Evolutionary conservation across 2,888 invertebrate genomes (phyloP).

Genomic region (Eristalis intricaria): DNA sequence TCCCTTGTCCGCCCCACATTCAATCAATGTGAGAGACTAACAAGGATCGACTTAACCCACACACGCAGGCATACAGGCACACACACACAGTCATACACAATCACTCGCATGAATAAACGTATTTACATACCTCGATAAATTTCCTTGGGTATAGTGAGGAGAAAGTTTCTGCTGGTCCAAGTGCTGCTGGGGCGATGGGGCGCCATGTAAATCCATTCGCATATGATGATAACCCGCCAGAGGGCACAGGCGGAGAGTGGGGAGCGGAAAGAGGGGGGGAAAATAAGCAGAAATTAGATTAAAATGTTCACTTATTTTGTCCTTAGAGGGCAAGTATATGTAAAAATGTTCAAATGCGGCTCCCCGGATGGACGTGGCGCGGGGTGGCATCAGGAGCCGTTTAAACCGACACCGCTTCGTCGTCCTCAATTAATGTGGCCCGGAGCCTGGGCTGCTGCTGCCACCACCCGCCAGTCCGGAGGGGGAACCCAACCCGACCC

Average conservation of each 20-base stretch:
- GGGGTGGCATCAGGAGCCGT: constrained; percentile 47
- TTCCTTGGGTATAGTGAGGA: constrained; percentile 86
- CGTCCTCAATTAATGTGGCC: too few relatives aligned
- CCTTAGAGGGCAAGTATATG: constrained; percentile 63
- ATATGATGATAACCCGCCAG: not conserved
- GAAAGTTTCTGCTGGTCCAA: constrained; percentile 88
- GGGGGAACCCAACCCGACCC: not conserved
- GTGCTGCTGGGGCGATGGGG: constrained; percentile 82
- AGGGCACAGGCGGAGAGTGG: not conserved
- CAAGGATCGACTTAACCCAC: constrained; percentile 48
- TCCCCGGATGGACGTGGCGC: constrained; percentile 52
- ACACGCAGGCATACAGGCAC: too few relatives aligned
- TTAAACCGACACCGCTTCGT: constrained; percentile 13
- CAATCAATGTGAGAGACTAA: not conserved
- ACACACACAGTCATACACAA: not conserved
- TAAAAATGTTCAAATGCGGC: constrained; percentile 56
- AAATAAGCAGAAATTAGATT: constrained; percentile 68
- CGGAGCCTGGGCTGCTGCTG: not conserved
- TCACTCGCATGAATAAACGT: not conserved
- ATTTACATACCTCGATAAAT: constrained; percentile 88
- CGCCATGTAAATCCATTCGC: constrained; percentile 26
- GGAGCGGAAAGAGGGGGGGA: not conserved
- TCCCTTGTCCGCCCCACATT: not conserved
- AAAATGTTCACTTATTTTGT: constrained; percentile 70
- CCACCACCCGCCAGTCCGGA: not conserved